Conservation (phyloP, 2,797 vertebrate genomes). For the Hipposideros larvatus region DNA sequence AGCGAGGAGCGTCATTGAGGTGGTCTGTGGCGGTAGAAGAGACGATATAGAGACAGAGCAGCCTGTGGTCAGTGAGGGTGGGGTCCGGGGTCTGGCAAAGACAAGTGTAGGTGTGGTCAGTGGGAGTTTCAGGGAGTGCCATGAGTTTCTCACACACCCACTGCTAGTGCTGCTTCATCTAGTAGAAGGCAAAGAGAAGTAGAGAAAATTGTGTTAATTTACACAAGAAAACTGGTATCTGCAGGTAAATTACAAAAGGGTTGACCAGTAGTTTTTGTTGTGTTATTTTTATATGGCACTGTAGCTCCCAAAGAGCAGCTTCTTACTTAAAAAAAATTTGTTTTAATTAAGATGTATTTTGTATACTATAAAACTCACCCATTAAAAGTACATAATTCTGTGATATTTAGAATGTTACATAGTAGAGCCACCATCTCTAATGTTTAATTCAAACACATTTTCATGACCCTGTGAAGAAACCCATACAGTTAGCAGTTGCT, state of each 20-base stretch:
- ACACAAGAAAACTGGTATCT: not conserved
- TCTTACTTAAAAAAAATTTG: not conserved
- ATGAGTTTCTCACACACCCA: no score
- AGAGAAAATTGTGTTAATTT: not conserved
- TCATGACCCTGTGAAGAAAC: not conserved
- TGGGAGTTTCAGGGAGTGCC: not conserved
- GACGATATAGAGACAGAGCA: not conserved
- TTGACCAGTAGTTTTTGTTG: not conserved
- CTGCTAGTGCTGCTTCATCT: not conserved
- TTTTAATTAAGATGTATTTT: not conserved
- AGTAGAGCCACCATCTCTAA: not conserved
- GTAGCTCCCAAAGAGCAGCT: not conserved
- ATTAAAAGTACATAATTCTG: not conserved
- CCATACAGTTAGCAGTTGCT: not conserved
- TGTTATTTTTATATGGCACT: not conserved
- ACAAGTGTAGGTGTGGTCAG: accelerated
- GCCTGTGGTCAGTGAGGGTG: not conserved
- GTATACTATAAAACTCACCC: not conserved
- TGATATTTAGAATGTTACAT: not conserved
- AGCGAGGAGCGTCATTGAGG: not conserved
- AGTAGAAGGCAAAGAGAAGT: not conserved
- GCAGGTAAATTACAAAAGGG: not conserved
- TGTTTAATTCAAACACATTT: not conserved
- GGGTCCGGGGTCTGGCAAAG: not conserved
- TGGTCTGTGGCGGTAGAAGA: not conserved